A percentile compares a stretch with the other conserved stretches of the same genome.
Evolutionary conservation across 1,140 invertebrate species (phyloP).

Genomic region (Glossosoma conforme): DNA sequence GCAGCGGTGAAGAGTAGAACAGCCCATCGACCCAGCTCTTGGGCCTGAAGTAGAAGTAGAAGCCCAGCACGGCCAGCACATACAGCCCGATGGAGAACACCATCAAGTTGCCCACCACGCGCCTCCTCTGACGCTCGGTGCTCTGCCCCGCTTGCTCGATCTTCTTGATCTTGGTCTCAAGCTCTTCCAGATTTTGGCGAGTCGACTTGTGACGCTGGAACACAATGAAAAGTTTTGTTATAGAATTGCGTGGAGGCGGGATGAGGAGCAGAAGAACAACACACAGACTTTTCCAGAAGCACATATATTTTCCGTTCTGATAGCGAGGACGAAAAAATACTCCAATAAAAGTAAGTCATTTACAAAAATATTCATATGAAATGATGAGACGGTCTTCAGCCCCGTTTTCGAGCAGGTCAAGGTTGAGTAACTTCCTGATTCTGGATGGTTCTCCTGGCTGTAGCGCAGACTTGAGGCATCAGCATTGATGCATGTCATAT

Average conservation of each 20-base stretch:
- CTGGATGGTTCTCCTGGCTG: too few relatives aligned
- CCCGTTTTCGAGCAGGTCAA: too few relatives aligned
- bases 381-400: too few relatives aligned
- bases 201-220: constrained; percentile 79
- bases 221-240: constrained; percentile 32
- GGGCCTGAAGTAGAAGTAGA: constrained; percentile 76
- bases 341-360: too few relatives aligned
- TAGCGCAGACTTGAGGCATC: too few relatives aligned
- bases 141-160: constrained; percentile 74
- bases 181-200: constrained; percentile 62
- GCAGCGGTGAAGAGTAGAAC: constrained; percentile 65
- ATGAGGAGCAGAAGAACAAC: background rate
- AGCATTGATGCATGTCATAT: too few relatives aligned
- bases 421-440: too few relatives aligned
- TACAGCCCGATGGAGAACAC: constrained; percentile 77
- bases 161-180: constrained; percentile 75
- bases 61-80: constrained; percentile 64
- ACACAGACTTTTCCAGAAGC: too few relatives aligned
- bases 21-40: constrained; percentile 62
- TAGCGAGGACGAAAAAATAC: too few relatives aligned
- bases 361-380: too few relatives aligned
- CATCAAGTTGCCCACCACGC: constrained; percentile 72
- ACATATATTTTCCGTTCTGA: too few relatives aligned
- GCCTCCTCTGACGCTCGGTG: constrained; percentile 74
- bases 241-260: background rate